Conservation (phyloP, 2,888 invertebrate species). For the Helobdella robusta region DNA sequence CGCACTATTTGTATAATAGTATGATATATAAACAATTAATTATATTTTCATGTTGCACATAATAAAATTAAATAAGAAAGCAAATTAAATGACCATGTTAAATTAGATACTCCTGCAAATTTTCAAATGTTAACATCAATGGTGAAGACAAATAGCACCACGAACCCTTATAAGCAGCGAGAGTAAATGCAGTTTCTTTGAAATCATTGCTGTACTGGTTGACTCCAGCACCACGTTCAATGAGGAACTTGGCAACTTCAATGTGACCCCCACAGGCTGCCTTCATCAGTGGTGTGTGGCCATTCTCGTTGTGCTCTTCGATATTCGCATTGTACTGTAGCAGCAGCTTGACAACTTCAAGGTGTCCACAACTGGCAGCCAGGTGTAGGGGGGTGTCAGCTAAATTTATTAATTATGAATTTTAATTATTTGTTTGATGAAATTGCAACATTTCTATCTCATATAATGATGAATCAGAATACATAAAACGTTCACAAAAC, state of each 20-base stretch:
- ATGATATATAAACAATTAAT: too few relatives aligned
- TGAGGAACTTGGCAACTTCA: slow-evolving; percentile 58
- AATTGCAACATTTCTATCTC: neutral
- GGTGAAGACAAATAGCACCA: neutral
- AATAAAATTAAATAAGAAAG: too few relatives aligned
- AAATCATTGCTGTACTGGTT: slow-evolving; percentile 98
- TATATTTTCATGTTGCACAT: too few relatives aligned
- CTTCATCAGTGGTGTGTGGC: slow-evolving; percentile 75
- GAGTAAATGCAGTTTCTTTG: slow-evolving; percentile 92
- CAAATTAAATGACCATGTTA: neutral
- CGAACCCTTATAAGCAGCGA: slow-evolving; percentile 78
- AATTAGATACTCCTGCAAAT: neutral
- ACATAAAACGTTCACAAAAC: neutral
- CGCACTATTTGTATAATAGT: too few relatives aligned
- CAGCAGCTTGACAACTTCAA: slow-evolving; percentile 78
- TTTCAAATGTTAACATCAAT: neutral
- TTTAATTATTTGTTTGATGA: neutral
- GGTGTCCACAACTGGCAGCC: slow-evolving; percentile 57
- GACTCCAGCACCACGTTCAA: slow-evolving; percentile 88
- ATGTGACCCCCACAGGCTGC: slow-evolving; percentile 51
- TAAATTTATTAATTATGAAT: slow-evolving; percentile 26
- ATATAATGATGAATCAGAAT: too few relatives aligned
- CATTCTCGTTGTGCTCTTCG: slow-evolving; percentile 97
- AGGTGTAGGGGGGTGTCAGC: slow-evolving; percentile 80
- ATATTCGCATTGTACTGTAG: slow-evolving; percentile 84